These are phyloP conservation scores for Ictalurus furcatus DNA, from an alignment of 2,113 vertebrate species.

Conservation along the genomic window DNA sequence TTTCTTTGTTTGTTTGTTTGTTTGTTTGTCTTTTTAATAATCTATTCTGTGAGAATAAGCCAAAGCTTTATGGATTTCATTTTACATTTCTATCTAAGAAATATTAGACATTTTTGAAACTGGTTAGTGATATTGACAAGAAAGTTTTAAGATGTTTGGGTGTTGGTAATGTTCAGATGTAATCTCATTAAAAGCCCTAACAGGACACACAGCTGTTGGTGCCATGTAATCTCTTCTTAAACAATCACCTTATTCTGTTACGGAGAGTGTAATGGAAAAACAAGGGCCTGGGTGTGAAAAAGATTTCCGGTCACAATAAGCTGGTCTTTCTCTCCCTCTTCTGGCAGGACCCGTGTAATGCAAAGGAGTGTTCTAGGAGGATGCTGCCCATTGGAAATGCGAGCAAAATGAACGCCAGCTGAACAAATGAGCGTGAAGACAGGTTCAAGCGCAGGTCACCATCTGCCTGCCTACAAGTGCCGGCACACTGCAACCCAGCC, in stretches of 20 bases:
- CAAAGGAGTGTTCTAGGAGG: not conserved
- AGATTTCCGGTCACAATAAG: constrained; percentile 45
- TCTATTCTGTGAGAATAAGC: not conserved
- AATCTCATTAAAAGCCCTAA: not conserved
- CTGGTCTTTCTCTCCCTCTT: constrained; percentile 81
- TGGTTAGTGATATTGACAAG: not conserved
- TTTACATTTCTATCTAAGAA: not conserved
- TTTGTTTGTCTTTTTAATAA: not conserved
- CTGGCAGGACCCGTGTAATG: constrained; percentile 47
- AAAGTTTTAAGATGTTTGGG: not conserved
- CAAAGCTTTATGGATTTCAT: not conserved
- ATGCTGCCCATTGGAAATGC: constrained; percentile 49
- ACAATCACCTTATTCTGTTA: not conserved
- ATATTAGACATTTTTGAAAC: not conserved
- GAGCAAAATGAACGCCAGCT: constrained; percentile 83
- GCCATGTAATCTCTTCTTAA: not conserved
- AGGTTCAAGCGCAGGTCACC: constrained; percentile 89
- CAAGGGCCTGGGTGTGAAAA: not conserved
- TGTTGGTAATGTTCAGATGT: not conserved
- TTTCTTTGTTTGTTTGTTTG: not conserved
- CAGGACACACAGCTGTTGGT: not conserved
- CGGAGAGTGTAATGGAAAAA: constrained; percentile 1
- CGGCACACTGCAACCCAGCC: constrained; percentile 79
- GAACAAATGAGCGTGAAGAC: constrained; percentile 83
- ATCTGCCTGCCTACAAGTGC: constrained; percentile 85